These are phyloP conservation scores for Apocrypta bakeri DNA, from an alignment of 1,140 invertebrate genomes.

Conservation along the genomic window DNA sequence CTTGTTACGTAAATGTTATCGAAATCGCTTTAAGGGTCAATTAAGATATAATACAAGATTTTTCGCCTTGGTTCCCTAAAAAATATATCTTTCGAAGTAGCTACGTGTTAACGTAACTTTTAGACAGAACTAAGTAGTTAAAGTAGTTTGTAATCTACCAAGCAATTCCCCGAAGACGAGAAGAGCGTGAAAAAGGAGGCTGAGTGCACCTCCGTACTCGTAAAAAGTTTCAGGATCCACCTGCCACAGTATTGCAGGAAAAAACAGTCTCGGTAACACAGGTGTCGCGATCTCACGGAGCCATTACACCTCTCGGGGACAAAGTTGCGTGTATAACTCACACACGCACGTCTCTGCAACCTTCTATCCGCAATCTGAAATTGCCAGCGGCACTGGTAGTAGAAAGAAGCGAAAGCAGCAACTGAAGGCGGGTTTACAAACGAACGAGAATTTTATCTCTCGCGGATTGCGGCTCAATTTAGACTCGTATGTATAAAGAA, in stretches of 20 bases:
- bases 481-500: conserved; percentile 5
- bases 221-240: background rate
- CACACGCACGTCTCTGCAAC: background rate
- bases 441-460: conserved; percentile 57
- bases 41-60: background rate
- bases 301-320: background rate
- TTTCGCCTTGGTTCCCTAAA: background rate
- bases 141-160: background rate
- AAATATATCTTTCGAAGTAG: background rate
- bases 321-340: conserved; percentile 14
- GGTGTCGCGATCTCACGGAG: background rate
- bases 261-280: background rate
- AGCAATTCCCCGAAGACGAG: background rate
- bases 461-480: conserved; percentile 57
- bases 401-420: background rate
- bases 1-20: no score
- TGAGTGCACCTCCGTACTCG: background rate
- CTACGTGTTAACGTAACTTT: background rate
- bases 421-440: conserved; percentile 49
- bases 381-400: background rate
- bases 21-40: background rate
- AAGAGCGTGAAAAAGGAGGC: conserved; percentile 20
- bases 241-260: background rate
- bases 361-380: background rate
- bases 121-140: no score